phyloP scores from a whole-genome alignment of 2,888 invertebrate genomes.

The Diloba caeruleocephala region DNA sequence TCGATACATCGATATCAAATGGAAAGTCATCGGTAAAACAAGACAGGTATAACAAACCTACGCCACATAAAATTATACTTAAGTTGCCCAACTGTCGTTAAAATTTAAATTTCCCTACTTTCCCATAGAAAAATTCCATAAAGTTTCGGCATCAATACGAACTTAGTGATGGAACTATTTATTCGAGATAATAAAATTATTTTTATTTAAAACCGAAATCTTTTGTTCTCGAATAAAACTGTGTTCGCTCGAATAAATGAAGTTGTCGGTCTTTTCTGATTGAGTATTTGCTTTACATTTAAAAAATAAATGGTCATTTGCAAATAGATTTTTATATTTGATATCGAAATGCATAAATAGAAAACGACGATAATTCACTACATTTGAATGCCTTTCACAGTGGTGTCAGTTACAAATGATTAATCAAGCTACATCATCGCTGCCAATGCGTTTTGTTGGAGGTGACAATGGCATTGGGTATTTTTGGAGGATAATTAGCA shows the following conservation, averaged over 20 bases:
- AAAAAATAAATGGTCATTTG: conserved; percentile 15
- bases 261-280: conserved; percentile 15
- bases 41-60: conserved; percentile 35
- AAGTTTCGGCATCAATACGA: conserved; percentile 51
- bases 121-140: conserved; percentile 66
- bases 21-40: conserved; percentile 27
- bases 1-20: conserved; percentile 13
- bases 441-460: background rate
- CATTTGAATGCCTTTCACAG: background rate
- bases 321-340: background rate
- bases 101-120: conserved; percentile 62
- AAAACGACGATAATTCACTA: background rate
- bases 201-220: conserved; percentile 24
- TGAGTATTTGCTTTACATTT: conserved; percentile 15
- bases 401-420: no score
- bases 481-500: background rate
- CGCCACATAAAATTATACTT: conserved; percentile 25
- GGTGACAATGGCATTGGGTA: background rate
- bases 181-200: conserved; percentile 26
- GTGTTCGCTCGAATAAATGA: conserved; percentile 25
- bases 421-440: no score
- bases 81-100: conserved; percentile 48
- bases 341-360: background rate
- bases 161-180: conserved; percentile 34
- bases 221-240: conserved; percentile 27